A percentile compares a stretch with the other conserved stretches of the same genome.
phyloP scores from a whole-genome alignment of 2,113 vertebrate species.

The Mungos mungo region DNA sequence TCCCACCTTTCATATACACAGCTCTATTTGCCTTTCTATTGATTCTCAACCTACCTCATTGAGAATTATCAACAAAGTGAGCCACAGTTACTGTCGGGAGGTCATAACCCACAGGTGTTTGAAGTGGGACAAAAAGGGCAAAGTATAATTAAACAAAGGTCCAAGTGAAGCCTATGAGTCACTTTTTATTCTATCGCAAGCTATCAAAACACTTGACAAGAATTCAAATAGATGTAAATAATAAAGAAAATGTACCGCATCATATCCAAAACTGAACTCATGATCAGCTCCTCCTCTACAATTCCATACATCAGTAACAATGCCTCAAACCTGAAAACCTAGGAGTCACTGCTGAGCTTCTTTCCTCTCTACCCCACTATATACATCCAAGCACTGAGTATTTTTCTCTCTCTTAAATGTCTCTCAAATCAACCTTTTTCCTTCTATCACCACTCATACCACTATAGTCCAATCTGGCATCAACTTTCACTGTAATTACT shows the following conservation, averaged over 20 bases:
- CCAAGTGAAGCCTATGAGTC: not conserved
- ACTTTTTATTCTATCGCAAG: not conserved
- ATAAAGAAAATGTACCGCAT: slow-evolving; percentile 5
- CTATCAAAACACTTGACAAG: not conserved
- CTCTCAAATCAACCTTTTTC: not conserved
- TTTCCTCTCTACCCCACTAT: not conserved
- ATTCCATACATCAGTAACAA: not conserved
- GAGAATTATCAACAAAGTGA: slow-evolving; percentile 29
- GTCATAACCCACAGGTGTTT: not conserved
- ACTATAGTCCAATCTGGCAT: not conserved
- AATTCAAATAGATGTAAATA: slow-evolving; percentile 34
- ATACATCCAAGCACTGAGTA: not conserved
- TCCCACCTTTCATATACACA: not conserved
- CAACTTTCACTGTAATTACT: not conserved
- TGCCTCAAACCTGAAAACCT: not conserved
- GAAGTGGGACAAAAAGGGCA: not conserved
- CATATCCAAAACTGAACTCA: not conserved
- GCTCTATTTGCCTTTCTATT: slow-evolving; percentile 28
- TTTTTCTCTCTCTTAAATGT: not conserved
- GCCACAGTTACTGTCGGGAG: not conserved
- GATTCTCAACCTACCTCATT: not conserved
- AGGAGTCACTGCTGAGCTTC: not conserved
- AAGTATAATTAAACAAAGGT: slow-evolving; percentile 26
- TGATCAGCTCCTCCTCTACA: not conserved
- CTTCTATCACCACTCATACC: not conserved